Base-by-base conservation (phyloP, 2,113 vertebrate genomes). In the Scomber colias region DNA sequence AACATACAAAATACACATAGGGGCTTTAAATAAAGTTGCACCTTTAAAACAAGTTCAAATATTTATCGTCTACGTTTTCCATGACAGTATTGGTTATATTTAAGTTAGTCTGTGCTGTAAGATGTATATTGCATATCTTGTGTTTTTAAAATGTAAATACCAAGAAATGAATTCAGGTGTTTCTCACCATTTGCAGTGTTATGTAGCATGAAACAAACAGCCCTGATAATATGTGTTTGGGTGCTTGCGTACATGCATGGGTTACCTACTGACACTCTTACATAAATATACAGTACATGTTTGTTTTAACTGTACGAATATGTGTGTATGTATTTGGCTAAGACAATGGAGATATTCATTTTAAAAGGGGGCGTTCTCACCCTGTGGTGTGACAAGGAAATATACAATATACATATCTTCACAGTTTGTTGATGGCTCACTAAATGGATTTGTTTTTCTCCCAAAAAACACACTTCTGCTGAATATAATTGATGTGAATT, bases 401-500 rank as follows among this genome's bases (percentile, higher is more conserved):
- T 40, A 40, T 35, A 56, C 35, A 48, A 10, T 46, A 1, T 51
- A 16, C 35, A 40, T 40, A 40, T 48, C 64, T 16, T 64, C 61
- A 51, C 60, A 72, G 19, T 82, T 75, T 68, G 31, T 21, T 14
- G 6, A 8, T 59, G 14, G 12, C 49, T 44, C 35, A 65, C 16
- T 19, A 45, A 62, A 78, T 35, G 11, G n/a, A 71, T 55, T 77
- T 72, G 19, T 79, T 59, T 50, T 44, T 27, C 19, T 56, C 65
- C 65, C 2, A 61, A 61, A 75, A 65, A 69, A 40, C 35, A 35
- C 50, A 44, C 14, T 24, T 64, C 79, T 93, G 57, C 91, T 90
- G 80, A 92, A 90, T 88, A 53, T 65, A 40, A 53, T 65, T 77
- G 53, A 92, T 88, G 92, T 93, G 86, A 93, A 79, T 91, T 91